phyloP scores from a whole-genome alignment of 1,140 invertebrate genomes.

The Ceratitis capitata region DNA sequence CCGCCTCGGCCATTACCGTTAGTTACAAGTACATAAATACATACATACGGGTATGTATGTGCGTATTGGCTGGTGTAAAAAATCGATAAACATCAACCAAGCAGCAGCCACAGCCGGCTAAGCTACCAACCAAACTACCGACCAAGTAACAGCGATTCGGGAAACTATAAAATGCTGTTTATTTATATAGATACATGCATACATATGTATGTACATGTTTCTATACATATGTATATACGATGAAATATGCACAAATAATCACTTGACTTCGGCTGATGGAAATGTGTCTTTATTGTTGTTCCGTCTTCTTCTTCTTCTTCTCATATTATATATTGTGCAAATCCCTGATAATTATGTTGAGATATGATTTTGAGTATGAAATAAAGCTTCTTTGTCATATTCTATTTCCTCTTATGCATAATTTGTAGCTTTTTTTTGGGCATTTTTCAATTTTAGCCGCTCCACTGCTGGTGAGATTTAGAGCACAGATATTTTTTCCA shows the following conservation, averaged over 20 bases:
- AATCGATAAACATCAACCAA: constrained; percentile 23
- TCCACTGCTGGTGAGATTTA: too few relatives aligned
- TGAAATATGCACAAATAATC: not conserved
- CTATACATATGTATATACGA: not conserved
- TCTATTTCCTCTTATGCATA: not conserved
- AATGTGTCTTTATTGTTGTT: not conserved
- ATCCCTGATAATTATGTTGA: not conserved
- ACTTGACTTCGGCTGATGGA: not conserved
- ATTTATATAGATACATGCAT: not conserved
- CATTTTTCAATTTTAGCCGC: too few relatives aligned
- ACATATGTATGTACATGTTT: not conserved
- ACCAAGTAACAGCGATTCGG: not conserved
- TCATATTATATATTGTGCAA: not conserved
- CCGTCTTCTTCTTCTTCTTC: not conserved
- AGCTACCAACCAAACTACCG: too few relatives aligned
- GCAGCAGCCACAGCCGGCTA: not conserved
- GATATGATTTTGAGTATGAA: not conserved
- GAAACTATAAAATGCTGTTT: not conserved
- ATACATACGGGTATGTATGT: too few relatives aligned
- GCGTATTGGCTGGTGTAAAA: not conserved
- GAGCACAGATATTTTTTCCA: too few relatives aligned
- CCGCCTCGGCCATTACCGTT: constrained; percentile 1
- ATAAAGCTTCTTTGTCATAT: not conserved
- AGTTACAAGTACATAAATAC: too few relatives aligned
- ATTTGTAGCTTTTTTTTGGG: too few relatives aligned